Conservation (phyloP, 2,888 invertebrate genomes). For the Meganola albula region DNA sequence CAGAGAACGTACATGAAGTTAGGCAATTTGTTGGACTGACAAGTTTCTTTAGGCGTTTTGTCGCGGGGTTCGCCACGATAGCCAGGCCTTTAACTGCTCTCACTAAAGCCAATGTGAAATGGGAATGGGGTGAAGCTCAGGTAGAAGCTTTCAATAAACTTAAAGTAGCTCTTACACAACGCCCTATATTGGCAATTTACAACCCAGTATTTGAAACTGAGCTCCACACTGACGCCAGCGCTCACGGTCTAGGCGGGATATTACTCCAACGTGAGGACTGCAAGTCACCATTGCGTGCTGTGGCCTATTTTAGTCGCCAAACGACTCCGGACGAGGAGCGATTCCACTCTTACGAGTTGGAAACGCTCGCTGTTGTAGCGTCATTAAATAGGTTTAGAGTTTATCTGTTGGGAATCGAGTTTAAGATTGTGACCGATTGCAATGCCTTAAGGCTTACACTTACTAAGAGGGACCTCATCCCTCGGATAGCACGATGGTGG, state of each 20-base stretch:
- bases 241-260: constrained; percentile 4
- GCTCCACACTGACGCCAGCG: constrained; percentile 4
- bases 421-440: constrained; percentile 3
- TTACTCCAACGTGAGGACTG: constrained; percentile 1
- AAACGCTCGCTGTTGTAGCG: constrained; percentile 5
- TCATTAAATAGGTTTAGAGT: constrained; percentile 4
- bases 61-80: constrained; percentile 5
- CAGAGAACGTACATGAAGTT: constrained; percentile 6
- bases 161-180: not conserved
- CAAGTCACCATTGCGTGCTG: too few species aligned
- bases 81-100: constrained; percentile 3
- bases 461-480: not conserved
- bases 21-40: constrained; percentile 7
- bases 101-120: constrained; percentile 3
- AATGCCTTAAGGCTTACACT: constrained; percentile 3
- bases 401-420: not conserved
- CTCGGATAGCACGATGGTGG: constrained; percentile 5
- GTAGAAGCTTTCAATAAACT: constrained; percentile 1
- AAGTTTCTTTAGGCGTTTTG: constrained; percentile 7
- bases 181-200: constrained; percentile 4
- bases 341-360: constrained; percentile 5
- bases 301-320: constrained; percentile 5
- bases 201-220: constrained; percentile 1
- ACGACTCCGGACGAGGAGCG: constrained; percentile 3
- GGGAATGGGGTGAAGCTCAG: constrained; percentile 1